Base-by-base conservation (phyloP, 1,140 invertebrate genomes). In the Drosophila kikkawai region DNA sequence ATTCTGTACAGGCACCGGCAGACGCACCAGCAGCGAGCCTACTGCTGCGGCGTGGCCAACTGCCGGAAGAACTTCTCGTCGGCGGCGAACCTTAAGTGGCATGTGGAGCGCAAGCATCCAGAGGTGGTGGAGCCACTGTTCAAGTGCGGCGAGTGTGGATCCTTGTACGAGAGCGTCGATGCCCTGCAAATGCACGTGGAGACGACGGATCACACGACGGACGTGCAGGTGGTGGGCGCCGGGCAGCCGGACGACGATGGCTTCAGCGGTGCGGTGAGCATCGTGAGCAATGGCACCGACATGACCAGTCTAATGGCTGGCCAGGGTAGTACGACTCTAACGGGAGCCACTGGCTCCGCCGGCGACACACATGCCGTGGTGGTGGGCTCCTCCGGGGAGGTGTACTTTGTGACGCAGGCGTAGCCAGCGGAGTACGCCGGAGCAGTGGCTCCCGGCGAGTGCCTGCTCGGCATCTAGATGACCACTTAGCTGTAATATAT, bases 1-100 rank as follows among this genome's bases (percentile, higher is more conserved):
- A 91, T 95, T 17, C 88, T 95, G 4, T 94, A 95, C 75, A 91
- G 94, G 0, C 94, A 95, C 79, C 64, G 94, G 22, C 94, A 95
- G 66, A 95, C 94, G 8, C 94, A 95, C 81, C 94, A 95, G 51
- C 80, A 90, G 47, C 73, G 87, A 5, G 92, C 91, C 17, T 92
- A 90, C 61, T 85, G 79, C 55, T 92, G 91, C 60, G 91, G 91
- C 9, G 82, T 92, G 7, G 51, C 79, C n/a, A 92, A 90, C 71
- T 92, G 91, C 51, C 80, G 91, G 8, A 92, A 92, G 67, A 88
- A 91, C 36, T 92, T 92, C 53, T 91, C 91, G 7, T 87, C 81
- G 60, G 74, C 87, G 7, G 68, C 71, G 11, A 92, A 92, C 51
- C 67, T 92, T 22, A 79, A 80, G 47, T 79, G 86, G 63, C 91